Percentiles rank a stretch among this genome's conserved stretches.
Evolutionary conservation across 2,797 vertebrate species (phyloP).

Genomic region (Thripadectes ignobilis): DNA sequence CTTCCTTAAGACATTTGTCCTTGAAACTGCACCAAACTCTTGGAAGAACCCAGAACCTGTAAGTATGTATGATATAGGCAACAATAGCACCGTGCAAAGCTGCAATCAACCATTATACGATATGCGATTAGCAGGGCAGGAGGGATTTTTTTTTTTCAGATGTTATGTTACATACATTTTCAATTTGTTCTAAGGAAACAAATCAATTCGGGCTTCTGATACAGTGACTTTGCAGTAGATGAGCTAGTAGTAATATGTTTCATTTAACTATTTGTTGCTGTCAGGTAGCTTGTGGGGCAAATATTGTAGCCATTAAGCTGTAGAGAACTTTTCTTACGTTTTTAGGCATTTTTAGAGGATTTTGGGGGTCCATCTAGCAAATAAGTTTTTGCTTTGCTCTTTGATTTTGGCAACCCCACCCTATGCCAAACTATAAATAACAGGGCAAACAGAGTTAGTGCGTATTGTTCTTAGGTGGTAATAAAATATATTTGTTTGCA

Average conservation of each 20-base stretch:
- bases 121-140: constrained; percentile 73
- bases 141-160: constrained; percentile 52
- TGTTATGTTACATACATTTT: constrained; percentile 79
- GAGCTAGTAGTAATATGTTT: constrained; percentile 77
- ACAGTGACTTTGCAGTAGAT: constrained; percentile 82
- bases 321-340: constrained; percentile 68
- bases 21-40: constrained; percentile 99
- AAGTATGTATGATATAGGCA: constrained; percentile 90
- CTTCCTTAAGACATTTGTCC: constrained; percentile 92
- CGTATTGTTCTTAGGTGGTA: constrained; percentile 43
- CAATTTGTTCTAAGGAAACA: constrained; percentile 78
- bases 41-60: constrained; percentile 94
- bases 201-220: constrained; percentile 82
- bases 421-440: constrained; percentile 64
- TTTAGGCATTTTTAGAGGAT: constrained; percentile 68
- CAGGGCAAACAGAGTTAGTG: constrained; percentile 46
- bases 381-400: constrained; percentile 71
- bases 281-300: constrained; percentile 62
- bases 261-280: constrained; percentile 80
- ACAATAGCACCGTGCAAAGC: constrained; percentile 72
- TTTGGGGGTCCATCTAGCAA: constrained; percentile 59
- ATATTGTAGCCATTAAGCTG: constrained; percentile 55
- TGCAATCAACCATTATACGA: constrained; percentile 74
- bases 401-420: constrained; percentile 62
- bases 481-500: constrained; percentile 65